Conservation (phyloP, 2,113 vertebrate genomes). For the Aramus guarauna region DNA sequence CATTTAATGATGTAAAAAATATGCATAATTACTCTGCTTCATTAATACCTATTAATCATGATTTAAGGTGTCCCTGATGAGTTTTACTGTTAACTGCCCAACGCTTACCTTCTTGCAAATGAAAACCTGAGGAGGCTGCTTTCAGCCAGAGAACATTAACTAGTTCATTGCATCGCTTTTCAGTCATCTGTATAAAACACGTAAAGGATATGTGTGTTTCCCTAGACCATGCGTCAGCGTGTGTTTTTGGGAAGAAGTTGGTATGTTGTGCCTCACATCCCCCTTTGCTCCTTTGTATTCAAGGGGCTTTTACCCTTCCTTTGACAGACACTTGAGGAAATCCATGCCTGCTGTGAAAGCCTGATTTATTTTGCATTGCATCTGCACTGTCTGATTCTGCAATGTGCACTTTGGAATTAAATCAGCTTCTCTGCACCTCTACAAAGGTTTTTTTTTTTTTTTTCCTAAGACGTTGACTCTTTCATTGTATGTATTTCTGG, state of each 20-base stretch:
- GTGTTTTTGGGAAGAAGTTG: slow-evolving; percentile 25
- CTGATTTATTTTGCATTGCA: slow-evolving; percentile 37
- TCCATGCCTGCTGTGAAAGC: slow-evolving; percentile 39
- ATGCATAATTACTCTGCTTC: not conserved
- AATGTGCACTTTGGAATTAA: slow-evolving; percentile 3
- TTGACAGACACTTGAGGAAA: slow-evolving; percentile 30
- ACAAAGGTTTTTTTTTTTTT: not conserved
- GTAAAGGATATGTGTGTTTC: not conserved
- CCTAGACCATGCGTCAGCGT: not conserved
- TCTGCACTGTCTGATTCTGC: not conserved
- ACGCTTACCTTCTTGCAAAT: not conserved
- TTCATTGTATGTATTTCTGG: not conserved
- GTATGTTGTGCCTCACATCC: not conserved
- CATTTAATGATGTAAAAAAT: slow-evolving; percentile 10
- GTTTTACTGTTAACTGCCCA: not conserved
- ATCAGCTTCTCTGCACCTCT: slow-evolving; percentile 11
- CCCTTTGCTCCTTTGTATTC: slow-evolving; percentile 25
- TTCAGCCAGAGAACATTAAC: not conserved
- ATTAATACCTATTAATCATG: not conserved
- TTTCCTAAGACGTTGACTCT: not conserved
- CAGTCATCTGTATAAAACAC: not conserved
- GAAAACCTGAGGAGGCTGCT: not conserved
- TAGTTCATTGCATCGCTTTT: not conserved
- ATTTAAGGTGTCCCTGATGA: not conserved
- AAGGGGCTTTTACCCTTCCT: slow-evolving; percentile 23